Base-by-base conservation (phyloP, 2,888 invertebrate genomes). In the Dermolepida albohirtum region DNA sequence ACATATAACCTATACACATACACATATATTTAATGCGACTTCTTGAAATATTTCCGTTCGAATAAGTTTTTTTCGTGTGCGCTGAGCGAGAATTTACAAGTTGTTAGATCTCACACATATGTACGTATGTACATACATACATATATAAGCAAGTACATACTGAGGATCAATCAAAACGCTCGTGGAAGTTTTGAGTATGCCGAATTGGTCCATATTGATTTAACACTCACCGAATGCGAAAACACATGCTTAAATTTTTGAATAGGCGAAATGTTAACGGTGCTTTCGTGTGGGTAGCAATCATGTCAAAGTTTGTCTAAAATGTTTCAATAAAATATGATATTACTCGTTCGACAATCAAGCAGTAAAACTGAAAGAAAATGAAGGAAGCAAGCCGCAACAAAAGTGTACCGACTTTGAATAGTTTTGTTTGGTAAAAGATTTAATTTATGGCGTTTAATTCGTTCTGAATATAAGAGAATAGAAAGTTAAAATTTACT, bases 231-330 rank as follows among this genome's bases (percentile, higher is more conserved):
- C 47, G 47, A 62, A 39, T 62, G 16, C 47, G 59, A 62, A 62
- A 62, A 29, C 59, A 62, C 47, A 34, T 12, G 59, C 47, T 62
- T 62, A 62, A 62, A 62, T 62, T 47, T 62, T 62, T 62, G 59
- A 62, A 49, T 49, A 62, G 47, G 47, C 59, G 39, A 49, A 62
- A 47, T 14, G 59, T 62, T 47, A 54, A 16, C 34, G 29, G 34
- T 62, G 12, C 47, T 47, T 14, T 27, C 27, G 47, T 34, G 47
- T 62, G 10, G 47, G 47, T 34, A 6, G 34, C 34, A 34, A 34
- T 34, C 10, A 34, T 34, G 10, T 10, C 34, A 34, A 10, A 34
- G 34, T 34, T 34, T 10, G 34, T 34, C 34, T 34, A 10, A 34
- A 34, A 34, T 34, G 34, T 34, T 34, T 34, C 8, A 34, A 34